Evolutionary conservation across 1,140 invertebrate genomes (phyloP), one percentile per base, ranked within the genome.

Genomic region (Oryzaephilus surinamensis): DNA sequence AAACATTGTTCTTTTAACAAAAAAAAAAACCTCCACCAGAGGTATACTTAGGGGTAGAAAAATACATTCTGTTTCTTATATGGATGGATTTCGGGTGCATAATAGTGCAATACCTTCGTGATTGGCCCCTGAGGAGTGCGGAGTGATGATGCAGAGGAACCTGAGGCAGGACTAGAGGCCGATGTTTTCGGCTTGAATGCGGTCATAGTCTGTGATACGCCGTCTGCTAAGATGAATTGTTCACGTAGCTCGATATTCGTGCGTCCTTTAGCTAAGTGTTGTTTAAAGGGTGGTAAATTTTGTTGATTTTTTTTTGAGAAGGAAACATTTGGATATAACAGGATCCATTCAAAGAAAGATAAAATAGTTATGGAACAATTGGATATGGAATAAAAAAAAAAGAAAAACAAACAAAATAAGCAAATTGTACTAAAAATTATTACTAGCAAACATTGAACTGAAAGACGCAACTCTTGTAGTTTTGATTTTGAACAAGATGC

Each of bases 221-320:
- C 92, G 65, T 95, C 87, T 52, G 94, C 91, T 73, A 97, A 71
- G 64, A 97, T 95, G 73, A 97, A 97, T 75, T 97, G 90, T 71
- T 98, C 94, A 54, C 94, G 77, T 60, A 98, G 81, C 73, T 98
- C 95, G 69, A 97, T 90, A 76, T 97, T 98, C 64, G 95, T 98
- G 70, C 94, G 83, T 76, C 95, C 95, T 74, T 97, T 97, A 70
- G 93, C 94, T 96, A 10, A 21, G 77, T 58, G 63, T 65, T 72
- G 67, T 32, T 54, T 41, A 58, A 57, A 60, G 38, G 38, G 55
- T 44, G 26, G 19, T 32, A 60, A n/a, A n/a, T n/a, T n/a, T n/a
- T n/a, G n/a, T n/a, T n/a, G n/a, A n/a, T n/a, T n/a, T n/a, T n/a
- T 21, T 21, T 2, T 21, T 10, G 10, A 24, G 45, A 39, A 51